Conservation (phyloP, 2,797 vertebrate species). For the Etheostoma nigrum region DNA sequence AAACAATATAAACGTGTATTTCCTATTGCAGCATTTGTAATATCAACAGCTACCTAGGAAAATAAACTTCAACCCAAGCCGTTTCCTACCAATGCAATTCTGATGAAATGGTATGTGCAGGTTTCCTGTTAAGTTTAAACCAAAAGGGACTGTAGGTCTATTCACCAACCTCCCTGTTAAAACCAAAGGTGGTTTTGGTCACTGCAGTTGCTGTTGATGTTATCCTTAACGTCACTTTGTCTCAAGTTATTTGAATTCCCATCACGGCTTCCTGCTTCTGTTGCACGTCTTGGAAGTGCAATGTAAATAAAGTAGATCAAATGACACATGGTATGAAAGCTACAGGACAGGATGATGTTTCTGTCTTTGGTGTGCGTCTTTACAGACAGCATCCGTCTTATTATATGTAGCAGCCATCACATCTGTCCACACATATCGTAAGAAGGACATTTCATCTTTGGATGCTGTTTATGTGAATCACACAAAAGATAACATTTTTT, state of each 20-base stretch:
- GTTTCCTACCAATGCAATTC: background rate
- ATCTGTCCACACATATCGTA: constrained; percentile 15
- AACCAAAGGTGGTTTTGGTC: background rate
- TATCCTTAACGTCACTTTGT: background rate
- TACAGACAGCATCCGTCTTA: constrained; percentile 28
- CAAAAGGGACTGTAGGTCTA: background rate
- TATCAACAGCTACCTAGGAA: background rate
- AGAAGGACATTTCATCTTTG: constrained; percentile 37
- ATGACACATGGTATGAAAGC: constrained; percentile 10
- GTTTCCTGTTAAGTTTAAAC: background rate
- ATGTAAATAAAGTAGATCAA: constrained; percentile 26
- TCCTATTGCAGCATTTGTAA: constrained; percentile 8
- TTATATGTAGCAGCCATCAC: constrained; percentile 23
- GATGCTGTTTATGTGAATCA: constrained; percentile 38
- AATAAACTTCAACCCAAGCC: constrained; percentile 2
- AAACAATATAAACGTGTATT: background rate
- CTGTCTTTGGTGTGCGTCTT: constrained; percentile 66
- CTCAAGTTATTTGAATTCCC: constrained; percentile 5
- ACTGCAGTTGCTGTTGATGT: background rate
- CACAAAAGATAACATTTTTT: constrained; percentile 22
- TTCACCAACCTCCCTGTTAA: background rate
- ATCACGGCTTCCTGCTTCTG: constrained; percentile 17
- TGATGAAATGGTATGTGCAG: background rate
- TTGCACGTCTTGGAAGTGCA: constrained; percentile 20
- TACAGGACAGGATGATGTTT: constrained; percentile 14